phyloP scores from a whole-genome alignment of 2,797 vertebrate species.

The Pyrocephalus nanus region DNA sequence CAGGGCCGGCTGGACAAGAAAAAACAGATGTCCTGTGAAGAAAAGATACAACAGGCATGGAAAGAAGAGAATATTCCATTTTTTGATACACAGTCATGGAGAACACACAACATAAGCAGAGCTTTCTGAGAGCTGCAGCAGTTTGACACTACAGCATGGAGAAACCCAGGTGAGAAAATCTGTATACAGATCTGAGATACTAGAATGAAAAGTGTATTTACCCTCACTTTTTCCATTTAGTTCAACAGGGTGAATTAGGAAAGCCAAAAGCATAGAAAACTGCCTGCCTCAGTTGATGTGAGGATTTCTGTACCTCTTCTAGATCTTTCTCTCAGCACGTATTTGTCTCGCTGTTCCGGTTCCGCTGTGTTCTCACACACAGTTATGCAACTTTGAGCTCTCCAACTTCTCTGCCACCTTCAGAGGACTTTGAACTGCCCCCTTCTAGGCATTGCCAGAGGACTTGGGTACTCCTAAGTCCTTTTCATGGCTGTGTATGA shows the following conservation, averaged over 20 bases:
- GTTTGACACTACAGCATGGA: not conserved
- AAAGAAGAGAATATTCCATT: not conserved
- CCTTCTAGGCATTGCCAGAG: not conserved
- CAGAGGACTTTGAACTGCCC: not conserved
- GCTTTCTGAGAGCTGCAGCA: not conserved
- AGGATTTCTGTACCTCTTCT: not conserved
- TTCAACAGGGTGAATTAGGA: not conserved
- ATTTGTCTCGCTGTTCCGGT: accelerated
- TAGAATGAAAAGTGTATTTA: not conserved
- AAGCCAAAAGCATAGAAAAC: not conserved
- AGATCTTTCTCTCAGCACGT: accelerated
- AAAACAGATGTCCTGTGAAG: not conserved
- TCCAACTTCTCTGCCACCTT: not conserved
- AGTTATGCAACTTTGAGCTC: not conserved
- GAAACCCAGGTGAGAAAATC: not conserved
- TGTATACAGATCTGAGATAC: not conserved
- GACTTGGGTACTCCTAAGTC: not conserved
- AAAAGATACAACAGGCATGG: accelerated
- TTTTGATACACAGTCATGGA: not conserved
- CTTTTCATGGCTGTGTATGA: not conserved
- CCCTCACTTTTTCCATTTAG: not conserved
- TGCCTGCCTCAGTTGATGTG: not conserved
- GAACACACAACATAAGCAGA: not conserved
- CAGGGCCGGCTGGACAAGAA: not conserved
- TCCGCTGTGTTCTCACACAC: not conserved